Base-by-base conservation (phyloP, 2,888 invertebrate species). In the Lutraria lutraria region DNA sequence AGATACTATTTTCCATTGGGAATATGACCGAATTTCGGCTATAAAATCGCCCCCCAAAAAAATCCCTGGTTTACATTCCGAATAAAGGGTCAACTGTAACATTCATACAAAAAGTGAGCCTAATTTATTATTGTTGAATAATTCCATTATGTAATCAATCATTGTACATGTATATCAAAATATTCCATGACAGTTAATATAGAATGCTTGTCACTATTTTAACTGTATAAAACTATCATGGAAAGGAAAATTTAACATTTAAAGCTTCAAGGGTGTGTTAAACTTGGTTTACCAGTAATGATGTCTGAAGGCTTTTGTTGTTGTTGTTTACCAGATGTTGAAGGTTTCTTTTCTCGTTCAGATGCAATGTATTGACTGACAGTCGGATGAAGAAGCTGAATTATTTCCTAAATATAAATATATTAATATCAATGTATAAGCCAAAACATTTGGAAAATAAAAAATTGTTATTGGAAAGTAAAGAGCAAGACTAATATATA, bases 331-430 rank as follows among this genome's bases (percentile, higher is more conserved):
- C 79, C 76, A 12, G 76, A 10, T 19, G 68, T 63, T 31, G 81
- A n/a, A 31, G 72, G n/a, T 29, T 87, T 72, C 56, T 87, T 87
- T 31, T 31, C 76, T 56, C 19, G 19, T 54, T 52, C 34, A n/a
- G 56, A 85, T 19, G 83, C 83, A 63, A 60, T 54, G 31, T 81
- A 85, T 81, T 60, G 83, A n/a, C 31, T 60, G 21, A 91, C 82
- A 43, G 88, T 80, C 43, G 86, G 91, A 85, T 88, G 83, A 13
- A 92, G 76, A 29, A 92, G 68, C 15, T 89, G 83, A 83, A 90
- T 31, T 1, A 91, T 88, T 81, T 92, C 92, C 92, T 92, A 68
- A n/a, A 91, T n/a, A 13, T 16, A 56, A 15, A 25, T 29, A 16
- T 2, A 19, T 12, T 12, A 52, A 25, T 13, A 29, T 8, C n/a